phyloP scores from a whole-genome alignment of 2,888 invertebrate genomes.

The Metellina segmentata region DNA sequence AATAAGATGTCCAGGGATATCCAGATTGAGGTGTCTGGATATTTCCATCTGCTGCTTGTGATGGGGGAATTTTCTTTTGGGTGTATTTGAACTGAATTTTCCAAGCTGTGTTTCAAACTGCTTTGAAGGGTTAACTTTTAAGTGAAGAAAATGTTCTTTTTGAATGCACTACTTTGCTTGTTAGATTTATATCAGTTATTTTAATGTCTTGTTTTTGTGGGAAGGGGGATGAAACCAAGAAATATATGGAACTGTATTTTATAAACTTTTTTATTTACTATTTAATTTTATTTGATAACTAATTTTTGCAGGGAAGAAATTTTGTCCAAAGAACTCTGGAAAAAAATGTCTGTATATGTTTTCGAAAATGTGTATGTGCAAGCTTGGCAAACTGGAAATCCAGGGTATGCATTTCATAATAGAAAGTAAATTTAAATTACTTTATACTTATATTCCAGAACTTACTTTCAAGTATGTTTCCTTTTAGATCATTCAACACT shows the following conservation, averaged over 20 bases:
- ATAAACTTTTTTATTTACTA: neutral
- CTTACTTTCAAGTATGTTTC: neutral
- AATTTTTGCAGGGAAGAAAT: slow-evolving; percentile 85
- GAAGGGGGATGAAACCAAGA: neutral
- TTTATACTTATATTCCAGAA: neutral
- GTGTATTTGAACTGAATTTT: no score
- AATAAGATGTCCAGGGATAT: no score
- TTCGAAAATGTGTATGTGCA: slow-evolving; percentile 96
- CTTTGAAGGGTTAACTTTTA: no score
- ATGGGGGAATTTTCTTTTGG: no score
- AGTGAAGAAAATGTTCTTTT: no score
- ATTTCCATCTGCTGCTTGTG: no score
- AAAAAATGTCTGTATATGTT: slow-evolving; percentile 89
- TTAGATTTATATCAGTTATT: no score
- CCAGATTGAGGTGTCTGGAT: no score
- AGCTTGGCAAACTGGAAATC: slow-evolving; percentile 89
- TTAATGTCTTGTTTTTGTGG: no score
- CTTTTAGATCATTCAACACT: slow-evolving; percentile 83
- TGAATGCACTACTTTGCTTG: no score
- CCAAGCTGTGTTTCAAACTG: no score
- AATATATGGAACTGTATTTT: neutral
- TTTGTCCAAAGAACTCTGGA: slow-evolving; percentile 90
- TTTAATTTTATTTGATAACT: neutral
- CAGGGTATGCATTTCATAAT: slow-evolving; percentile 81
- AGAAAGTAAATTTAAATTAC: neutral